Percentiles rank a stretch among this genome's conserved stretches.
Conservation (phyloP, 2,888 invertebrate genomes). For the Eupeodes latifasciatus region DNA sequence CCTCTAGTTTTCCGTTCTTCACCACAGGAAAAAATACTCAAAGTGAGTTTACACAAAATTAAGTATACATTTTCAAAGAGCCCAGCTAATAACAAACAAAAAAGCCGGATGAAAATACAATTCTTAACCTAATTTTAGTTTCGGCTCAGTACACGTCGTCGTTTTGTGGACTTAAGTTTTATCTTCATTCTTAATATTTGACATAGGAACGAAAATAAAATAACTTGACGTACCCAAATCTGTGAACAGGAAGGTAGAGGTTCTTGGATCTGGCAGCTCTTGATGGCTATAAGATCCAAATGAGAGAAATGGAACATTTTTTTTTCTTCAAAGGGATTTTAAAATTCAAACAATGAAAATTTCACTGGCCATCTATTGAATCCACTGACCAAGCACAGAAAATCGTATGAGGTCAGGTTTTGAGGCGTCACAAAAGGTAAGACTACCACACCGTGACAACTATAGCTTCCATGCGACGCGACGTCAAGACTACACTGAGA, state of each 20-base stretch:
- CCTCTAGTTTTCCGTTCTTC: background rate
- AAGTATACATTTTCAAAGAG: constrained; percentile 64
- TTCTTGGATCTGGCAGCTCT: background rate
- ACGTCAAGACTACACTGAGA: background rate
- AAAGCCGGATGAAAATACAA: constrained; percentile 34
- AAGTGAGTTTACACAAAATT: constrained; percentile 65
- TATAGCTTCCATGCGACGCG: background rate
- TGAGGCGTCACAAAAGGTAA: constrained; percentile 31
- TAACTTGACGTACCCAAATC: too few species aligned
- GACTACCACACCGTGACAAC: background rate
- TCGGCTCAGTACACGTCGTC: constrained; percentile 46
- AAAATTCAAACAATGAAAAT: constrained; percentile 62
- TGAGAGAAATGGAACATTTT: background rate
- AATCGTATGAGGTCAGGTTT: background rate
- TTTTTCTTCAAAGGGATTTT: constrained; percentile 51
- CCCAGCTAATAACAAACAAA: constrained; percentile 8
- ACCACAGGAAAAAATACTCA: constrained; percentile 26
- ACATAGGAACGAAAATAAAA: background rate
- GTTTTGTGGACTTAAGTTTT: constrained; percentile 47
- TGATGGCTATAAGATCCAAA: background rate
- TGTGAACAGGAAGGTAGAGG: background rate
- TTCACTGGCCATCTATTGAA: constrained; percentile 62
- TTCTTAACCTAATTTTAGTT: constrained; percentile 68
- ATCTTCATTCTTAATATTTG: constrained; percentile 8
- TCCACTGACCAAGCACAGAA: constrained; percentile 68